These are phyloP conservation scores for Maccullochella peelii DNA, from an alignment of 2,113 vertebrate genomes.

Conservation along the genomic window DNA sequence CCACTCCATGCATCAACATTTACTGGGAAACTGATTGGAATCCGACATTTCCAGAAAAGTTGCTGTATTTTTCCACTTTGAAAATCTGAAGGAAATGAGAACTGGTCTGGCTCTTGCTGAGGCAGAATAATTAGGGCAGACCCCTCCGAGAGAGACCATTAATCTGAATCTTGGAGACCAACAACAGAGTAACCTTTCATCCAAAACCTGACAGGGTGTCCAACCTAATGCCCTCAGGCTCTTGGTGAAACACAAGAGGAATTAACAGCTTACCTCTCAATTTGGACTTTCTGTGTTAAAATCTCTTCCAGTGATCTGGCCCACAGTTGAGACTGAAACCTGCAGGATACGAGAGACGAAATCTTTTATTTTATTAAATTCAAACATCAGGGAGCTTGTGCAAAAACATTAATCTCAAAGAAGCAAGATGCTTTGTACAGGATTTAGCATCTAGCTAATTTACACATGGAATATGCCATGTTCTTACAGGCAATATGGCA, in stretches of 20 bases:
- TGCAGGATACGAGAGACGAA: not conserved
- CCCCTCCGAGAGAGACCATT: slow-evolving; percentile 23
- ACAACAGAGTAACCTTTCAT: slow-evolving; percentile 54
- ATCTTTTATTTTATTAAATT: not conserved
- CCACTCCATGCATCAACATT: not conserved
- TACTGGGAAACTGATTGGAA: not conserved
- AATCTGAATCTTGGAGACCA: slow-evolving; percentile 45
- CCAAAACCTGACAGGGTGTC: slow-evolving; percentile 28
- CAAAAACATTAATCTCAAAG: not conserved
- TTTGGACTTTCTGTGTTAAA: slow-evolving; percentile 1
- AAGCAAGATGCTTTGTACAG: not conserved
- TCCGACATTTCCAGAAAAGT: not conserved
- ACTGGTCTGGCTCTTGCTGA: slow-evolving; percentile 7
- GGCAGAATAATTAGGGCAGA: slow-evolving; percentile 33
- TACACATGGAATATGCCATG: not conserved
- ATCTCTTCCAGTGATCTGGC: not conserved
- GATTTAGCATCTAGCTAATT: not conserved
- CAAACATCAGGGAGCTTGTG: not conserved
- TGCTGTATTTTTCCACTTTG: slow-evolving; percentile 24
- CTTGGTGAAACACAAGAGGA: not conserved
- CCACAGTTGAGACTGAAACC: not conserved
- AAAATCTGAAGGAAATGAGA: not conserved
- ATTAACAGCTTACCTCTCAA: slow-evolving; percentile 32
- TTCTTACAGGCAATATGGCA: not conserved
- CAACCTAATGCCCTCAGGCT: slow-evolving; percentile 5